Base-by-base conservation (phyloP, 1,140 invertebrate genomes). In the Triops cancriformis region DNA sequence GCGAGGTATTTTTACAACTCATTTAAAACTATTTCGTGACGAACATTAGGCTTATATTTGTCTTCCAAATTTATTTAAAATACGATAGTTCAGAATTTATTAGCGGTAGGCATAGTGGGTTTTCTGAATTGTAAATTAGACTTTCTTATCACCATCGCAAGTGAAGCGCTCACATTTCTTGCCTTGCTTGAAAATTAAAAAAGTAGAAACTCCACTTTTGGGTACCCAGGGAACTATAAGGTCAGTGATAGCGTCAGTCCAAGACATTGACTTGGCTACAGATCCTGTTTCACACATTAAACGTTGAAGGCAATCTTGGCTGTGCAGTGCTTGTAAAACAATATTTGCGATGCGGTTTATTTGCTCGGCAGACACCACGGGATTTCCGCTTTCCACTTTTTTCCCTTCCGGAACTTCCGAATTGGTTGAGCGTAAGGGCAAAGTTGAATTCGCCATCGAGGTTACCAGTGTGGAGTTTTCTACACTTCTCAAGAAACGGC, bases 1-100 rank as follows among this genome's bases (percentile, higher is more conserved):
- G 90, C 26, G 92, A 94, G 72, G 85, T 85, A 81, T 80, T 80
- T 73, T n/a, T 5, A 37, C 27, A 75, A 51, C 18, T 27, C 14
- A 4, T 10, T 26, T 76, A 6, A 26, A 43, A 37, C 31, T 37
- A 37, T 37, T 37, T 37, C 31, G 7, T n/a, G n/a, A n/a, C n/a
- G n/a, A n/a, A n/a, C n/a, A n/a, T n/a, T n/a, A n/a, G n/a, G n/a
- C n/a, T n/a, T n/a, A n/a, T 37, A 37, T 4, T 37, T 37, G 31
- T 37, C 7, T 37, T 37, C 31, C 31, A 37, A 2, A 2, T 37
- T 37, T 37, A 37, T 37, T 37, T 4, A 7, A 37, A 2, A 37
- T 37, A 37, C 31, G 7, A 37, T 37, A n/a, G n/a, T n/a, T n/a
- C n/a, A n/a, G n/a, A n/a, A n/a, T 37, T 37, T 4, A 37, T 37